Evolutionary conservation across 2,888 invertebrate species (phyloP).

Genomic region (Limnephilus rhombicus): DNA sequence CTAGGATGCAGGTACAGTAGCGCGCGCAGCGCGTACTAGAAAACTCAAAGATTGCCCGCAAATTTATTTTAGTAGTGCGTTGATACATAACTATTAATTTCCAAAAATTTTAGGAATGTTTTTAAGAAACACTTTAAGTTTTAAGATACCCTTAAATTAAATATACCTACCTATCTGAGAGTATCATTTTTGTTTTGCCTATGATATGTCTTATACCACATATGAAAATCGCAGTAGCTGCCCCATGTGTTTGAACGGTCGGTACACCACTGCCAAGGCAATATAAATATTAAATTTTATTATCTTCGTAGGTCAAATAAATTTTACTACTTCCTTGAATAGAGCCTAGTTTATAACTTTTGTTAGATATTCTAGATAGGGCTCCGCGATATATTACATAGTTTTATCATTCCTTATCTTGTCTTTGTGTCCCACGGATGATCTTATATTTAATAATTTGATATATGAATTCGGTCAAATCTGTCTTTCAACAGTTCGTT

Average conservation of each 20-base stretch:
- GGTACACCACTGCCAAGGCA: neutral
- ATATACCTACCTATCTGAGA: too few relatives aligned
- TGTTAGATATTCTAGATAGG: neutral
- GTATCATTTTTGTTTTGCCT: too few relatives aligned
- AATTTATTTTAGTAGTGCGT: too few relatives aligned
- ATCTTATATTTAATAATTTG: neutral
- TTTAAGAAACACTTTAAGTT: too few relatives aligned
- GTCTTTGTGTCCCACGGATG: neutral
- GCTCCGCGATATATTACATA: neutral
- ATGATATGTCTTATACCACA: too few relatives aligned
- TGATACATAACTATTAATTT: too few relatives aligned
- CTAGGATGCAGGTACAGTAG: too few relatives aligned
- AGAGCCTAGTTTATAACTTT: neutral
- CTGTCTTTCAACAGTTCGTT: neutral
- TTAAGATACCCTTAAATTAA: too few relatives aligned
- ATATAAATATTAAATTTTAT: slow-evolving; percentile 42
- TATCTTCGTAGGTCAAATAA: slow-evolving; percentile 14
- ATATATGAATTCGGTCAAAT: neutral
- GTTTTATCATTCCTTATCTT: neutral
- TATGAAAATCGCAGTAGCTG: too few relatives aligned
- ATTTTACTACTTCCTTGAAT: slow-evolving; percentile 18
- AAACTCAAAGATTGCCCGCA: too few relatives aligned
- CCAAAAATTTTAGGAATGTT: too few relatives aligned
- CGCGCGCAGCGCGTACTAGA: too few relatives aligned
- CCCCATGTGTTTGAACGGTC: neutral